A percentile compares a stretch with the other conserved stretches of the same genome.
phyloP scores from a whole-genome alignment of 2,888 invertebrate species.

The Philereme transversata region DNA sequence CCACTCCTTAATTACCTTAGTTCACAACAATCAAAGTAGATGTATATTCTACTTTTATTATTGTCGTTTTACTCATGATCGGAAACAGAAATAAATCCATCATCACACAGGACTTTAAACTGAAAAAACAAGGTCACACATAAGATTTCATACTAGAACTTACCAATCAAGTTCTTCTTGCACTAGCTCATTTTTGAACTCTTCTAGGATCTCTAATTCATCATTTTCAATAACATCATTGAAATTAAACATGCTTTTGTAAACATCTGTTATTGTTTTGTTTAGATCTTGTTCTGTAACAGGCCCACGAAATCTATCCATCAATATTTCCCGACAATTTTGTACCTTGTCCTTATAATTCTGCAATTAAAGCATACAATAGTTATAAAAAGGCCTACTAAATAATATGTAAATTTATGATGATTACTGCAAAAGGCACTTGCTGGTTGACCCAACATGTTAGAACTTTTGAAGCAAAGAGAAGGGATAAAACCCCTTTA shows the following conservation, averaged over 20 bases:
- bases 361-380: constrained; percentile 47
- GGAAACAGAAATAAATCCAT: too few relatives aligned
- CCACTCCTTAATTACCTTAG: too few relatives aligned
- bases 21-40: too few relatives aligned
- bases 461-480: too few relatives aligned
- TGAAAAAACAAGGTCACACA: too few relatives aligned
- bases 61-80: too few relatives aligned
- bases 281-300: constrained; percentile 55
- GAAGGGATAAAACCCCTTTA: too few relatives aligned
- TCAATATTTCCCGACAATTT: constrained; percentile 64
- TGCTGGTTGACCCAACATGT: neutral
- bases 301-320: constrained; percentile 65
- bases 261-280: constrained; percentile 62
- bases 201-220: constrained; percentile 62
- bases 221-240: constrained; percentile 55
- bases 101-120: too few relatives aligned
- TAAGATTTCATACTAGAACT: neutral
- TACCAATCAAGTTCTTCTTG: constrained; percentile 76
- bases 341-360: constrained; percentile 71
- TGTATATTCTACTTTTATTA: too few relatives aligned
- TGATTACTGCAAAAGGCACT: neutral
- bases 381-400: neutral
- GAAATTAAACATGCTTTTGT: constrained; percentile 63
- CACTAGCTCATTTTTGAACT: constrained; percentile 69
- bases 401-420: neutral